Base-by-base conservation (phyloP, 2,797 vertebrate species). In the Pogoniulus pusillus region DNA sequence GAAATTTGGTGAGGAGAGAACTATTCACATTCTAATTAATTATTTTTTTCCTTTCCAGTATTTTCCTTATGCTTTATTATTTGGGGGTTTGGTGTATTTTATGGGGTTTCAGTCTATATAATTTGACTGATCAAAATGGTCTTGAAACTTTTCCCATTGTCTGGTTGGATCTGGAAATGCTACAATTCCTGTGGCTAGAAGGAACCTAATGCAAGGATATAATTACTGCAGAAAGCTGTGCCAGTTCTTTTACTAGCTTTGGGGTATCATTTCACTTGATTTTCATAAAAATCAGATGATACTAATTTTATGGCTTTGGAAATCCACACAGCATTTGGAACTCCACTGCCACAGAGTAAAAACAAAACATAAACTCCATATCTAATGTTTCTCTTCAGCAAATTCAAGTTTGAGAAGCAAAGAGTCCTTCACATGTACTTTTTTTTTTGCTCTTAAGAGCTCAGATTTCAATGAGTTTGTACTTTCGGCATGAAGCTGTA, bases 221-320 rank as follows among this genome's bases (percentile, higher is more conserved):
- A 89, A 80, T 74, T 85, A 32, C 55, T 85, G 16, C 11, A 81
- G 91, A 78, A 91, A 81, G 55, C 82, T 76, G 10, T 53, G 84
- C 69, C 51, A 82, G 75, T 90, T 71, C 81, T 93, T 94, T 95
- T 91, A 65, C 78, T 86, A 37, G 91, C 82, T 94, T 81, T 89
- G 59, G 85, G 80, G 27, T 94, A 75, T 89, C 76, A 35, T 85
- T 82, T 90, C 54, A 91, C 84, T 90, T 73, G 51, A 76, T 91
- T 93, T 93, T 94, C 82, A 72, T 89, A 93, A 93, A 93, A 89
- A 80, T 93, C 90, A 93, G 92, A 85, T 93, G n/a, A 94, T 96
- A 75, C 73, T 83, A 60, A 68, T 95, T 91, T 90, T 70, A 90
- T 80, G 64, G 73, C 70, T 93, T 95, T 49, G 47, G 47, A 49